Percentiles rank a stretch among this genome's conserved stretches.
Conservation (phyloP, 2,113 vertebrate species). For the Amphiprion percula region DNA sequence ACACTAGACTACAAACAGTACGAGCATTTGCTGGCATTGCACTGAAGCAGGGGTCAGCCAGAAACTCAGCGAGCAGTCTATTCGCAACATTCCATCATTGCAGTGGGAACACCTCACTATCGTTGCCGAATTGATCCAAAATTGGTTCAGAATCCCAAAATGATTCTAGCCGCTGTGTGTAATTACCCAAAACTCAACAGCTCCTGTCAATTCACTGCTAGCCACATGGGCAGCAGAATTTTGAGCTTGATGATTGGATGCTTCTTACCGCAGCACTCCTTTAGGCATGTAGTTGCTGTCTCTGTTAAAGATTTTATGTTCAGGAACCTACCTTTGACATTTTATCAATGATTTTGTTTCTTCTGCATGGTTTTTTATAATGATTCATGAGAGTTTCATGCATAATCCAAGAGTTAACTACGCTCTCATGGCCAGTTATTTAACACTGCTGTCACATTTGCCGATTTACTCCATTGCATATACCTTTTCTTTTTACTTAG, state of each 20-base stretch:
- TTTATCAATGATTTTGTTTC: background rate
- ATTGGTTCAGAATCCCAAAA: slow-evolving; percentile 45
- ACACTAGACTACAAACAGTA: background rate
- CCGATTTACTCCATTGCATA: background rate
- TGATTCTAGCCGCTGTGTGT: slow-evolving; percentile 25
- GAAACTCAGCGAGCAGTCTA: background rate
- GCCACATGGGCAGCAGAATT: background rate
- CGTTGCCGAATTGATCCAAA: slow-evolving; percentile 32
- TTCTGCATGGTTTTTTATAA: background rate
- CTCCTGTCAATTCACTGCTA: slow-evolving; percentile 13
- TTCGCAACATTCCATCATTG: slow-evolving; percentile 16
- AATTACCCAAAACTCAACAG: slow-evolving; percentile 29
- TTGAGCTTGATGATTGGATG: slow-evolving; percentile 26
- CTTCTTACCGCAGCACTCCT: slow-evolving; percentile 19
- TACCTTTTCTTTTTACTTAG: background rate
- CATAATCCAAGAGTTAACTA: slow-evolving; percentile 17
- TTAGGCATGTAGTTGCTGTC: background rate
- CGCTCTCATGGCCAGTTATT: slow-evolving; percentile 4
- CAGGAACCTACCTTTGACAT: background rate
- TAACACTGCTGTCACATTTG: background rate
- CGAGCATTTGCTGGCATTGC: background rate
- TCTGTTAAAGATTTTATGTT: background rate
- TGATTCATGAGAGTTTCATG: slow-evolving; percentile 13
- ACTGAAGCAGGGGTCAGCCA: slow-evolving; percentile 1
- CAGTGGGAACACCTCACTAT: background rate